Evolutionary conservation across 2,888 invertebrate genomes (phyloP).

Genomic region (Pachycephus smyrnensis): DNA sequence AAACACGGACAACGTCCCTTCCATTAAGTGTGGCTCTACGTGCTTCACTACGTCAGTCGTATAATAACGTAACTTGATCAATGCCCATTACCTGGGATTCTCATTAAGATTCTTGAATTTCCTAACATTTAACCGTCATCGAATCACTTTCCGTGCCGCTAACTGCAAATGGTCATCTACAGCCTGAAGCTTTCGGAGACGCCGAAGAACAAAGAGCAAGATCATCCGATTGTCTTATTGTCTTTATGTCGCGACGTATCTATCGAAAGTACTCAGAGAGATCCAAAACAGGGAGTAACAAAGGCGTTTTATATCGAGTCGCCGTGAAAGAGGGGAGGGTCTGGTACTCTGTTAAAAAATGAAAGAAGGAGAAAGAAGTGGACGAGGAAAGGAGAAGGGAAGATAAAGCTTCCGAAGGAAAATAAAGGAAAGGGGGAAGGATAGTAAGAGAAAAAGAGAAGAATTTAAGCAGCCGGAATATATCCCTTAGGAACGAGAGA

Average conservation of each 20-base stretch:
- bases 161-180: too few relatives aligned
- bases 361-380: conserved; percentile 7
- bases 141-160: too few relatives aligned
- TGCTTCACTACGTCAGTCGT: too few relatives aligned
- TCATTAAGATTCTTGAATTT: too few relatives aligned
- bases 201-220: not conserved
- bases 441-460: not conserved
- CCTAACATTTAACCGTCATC: too few relatives aligned
- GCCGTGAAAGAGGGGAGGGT: not conserved
- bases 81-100: too few relatives aligned
- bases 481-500: not conserved
- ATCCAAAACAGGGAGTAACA: not conserved
- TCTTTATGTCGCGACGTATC: not conserved
- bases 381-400: not conserved
- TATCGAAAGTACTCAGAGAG: not conserved
- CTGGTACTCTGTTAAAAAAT: not conserved
- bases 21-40: too few relatives aligned
- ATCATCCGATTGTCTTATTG: not conserved
- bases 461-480: not conserved
- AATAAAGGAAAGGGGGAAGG: not conserved
- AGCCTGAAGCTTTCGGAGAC: not conserved
- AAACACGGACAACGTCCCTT: not conserved
- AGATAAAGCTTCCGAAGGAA: conserved; percentile 2
- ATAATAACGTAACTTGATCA: too few relatives aligned
- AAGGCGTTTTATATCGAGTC: not conserved